Conservation (phyloP, 2,113 vertebrate genomes). For the Dunckerocampus dactyliophorus region DNA sequence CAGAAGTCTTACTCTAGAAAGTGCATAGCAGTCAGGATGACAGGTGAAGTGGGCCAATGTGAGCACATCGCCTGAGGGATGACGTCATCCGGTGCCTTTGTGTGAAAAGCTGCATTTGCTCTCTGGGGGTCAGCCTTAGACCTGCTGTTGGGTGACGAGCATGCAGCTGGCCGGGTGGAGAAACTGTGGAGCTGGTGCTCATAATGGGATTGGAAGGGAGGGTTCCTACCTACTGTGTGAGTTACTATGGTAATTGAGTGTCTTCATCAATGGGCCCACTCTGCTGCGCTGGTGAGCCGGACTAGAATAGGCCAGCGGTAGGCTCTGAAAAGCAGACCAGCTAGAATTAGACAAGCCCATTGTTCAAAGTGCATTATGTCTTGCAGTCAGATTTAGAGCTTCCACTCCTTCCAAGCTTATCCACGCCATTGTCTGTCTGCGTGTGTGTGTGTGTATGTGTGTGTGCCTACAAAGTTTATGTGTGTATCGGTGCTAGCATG, state of each 20-base stretch:
- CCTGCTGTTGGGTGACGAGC: constrained; percentile 38
- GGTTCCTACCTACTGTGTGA: constrained; percentile 78
- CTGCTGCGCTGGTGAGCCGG: constrained; percentile 83
- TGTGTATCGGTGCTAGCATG: constrained; percentile 46
- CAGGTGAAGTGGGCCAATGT: not conserved
- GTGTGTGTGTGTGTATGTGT: constrained; percentile 21
- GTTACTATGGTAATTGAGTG: constrained; percentile 98
- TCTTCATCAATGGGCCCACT: constrained; percentile 87
- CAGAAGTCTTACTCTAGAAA: too few relatives aligned
- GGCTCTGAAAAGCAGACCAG: constrained; percentile 93
- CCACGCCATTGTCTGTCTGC: constrained; percentile 22
- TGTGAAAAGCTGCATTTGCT: constrained; percentile 74
- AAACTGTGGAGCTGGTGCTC: constrained; percentile 12
- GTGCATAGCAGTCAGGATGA: not conserved
- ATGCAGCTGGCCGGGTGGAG: constrained; percentile 2
- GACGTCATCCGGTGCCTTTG: constrained; percentile 44
- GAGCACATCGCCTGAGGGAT: not conserved
- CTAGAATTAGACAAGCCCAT: constrained; percentile 95
- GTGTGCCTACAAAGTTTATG: constrained; percentile 6
- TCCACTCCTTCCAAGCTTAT: constrained; percentile 62
- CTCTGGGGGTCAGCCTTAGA: constrained; percentile 71
- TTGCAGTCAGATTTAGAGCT: constrained; percentile 94
- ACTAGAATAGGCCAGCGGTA: constrained; percentile 90
- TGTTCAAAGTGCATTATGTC: constrained; percentile 96
- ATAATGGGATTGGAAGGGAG: constrained; percentile 19